Evolutionary conservation across 2,113 vertebrate genomes (phyloP), one percentile per base, ranked within the genome.

Genomic region (Eonycteris spelaea): DNA sequence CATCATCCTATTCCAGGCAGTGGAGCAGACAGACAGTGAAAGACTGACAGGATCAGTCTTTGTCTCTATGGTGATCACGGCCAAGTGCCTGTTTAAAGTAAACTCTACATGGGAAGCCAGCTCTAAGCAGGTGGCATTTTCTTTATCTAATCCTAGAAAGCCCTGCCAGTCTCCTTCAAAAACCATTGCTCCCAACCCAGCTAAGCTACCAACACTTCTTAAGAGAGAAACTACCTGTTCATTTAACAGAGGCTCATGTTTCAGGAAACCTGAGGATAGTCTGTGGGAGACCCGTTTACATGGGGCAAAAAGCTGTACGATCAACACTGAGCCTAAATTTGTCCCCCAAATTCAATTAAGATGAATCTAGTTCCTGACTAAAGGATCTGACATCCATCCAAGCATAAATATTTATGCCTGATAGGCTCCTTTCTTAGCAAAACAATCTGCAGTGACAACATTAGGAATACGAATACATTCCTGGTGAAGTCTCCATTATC

Each of bases 401-500:
- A 86, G 92, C 95, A 98, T 98, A 98, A 98, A 98, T 98, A 98
- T 98, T 98, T 98, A 98, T 98, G 94, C 68, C 96, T 65, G 43
- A 95, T 97, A 95, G 95, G 93, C 96, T 96, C 88, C 97, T 91
- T 98, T 89, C 97, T 33, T 82, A 97, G 95, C 90, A 96, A 97
- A 98, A 96, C 95, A 97, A 97, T 98, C 97, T 97, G 83, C 94
- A 90, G 51, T 97, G 98, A 98, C 97, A 98, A 97, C 53, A 55
- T 80, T 80, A 93, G 86, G 97, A 96, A 96, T 74, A 91, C 3
- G 80, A 97, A 48, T 45, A 57, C 57, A 94, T 86, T 97, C 92
- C 57, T 5, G 71, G 78, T 51, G 97, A 97, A 98, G 96, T 90
- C 91, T 98, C 96, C 93, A 96, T 98, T 98, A 98, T 96, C 96